Percentiles rank a stretch among this genome's conserved stretches.
phyloP scores from a whole-genome alignment of 2,113 vertebrate genomes.

The Oryzias woworae region DNA sequence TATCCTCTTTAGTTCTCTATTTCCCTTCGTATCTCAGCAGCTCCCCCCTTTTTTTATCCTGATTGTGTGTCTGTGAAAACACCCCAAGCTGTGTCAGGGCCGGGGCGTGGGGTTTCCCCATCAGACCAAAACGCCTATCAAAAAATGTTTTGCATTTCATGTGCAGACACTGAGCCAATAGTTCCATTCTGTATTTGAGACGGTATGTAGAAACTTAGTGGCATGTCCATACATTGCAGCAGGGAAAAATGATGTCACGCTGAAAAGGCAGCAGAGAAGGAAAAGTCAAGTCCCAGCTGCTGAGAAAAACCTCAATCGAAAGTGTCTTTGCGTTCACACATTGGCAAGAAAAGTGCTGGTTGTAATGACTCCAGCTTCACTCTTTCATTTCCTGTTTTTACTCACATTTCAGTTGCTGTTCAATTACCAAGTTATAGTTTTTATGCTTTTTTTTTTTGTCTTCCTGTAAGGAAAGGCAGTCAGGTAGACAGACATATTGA shows the following conservation, averaged over 20 bases:
- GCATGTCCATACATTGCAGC: background rate
- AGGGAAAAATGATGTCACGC: constrained; percentile 1
- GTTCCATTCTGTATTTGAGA: constrained; percentile 16
- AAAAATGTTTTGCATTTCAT: constrained; percentile 6
- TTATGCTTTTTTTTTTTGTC: constrained; percentile 1
- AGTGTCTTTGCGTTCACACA: background rate
- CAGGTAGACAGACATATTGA: constrained; percentile 53
- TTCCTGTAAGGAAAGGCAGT: constrained; percentile 22
- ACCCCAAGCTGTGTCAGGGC: constrained; percentile 15
- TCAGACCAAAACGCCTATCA: constrained; percentile 4
- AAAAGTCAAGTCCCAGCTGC: background rate
- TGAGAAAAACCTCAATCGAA: background rate
- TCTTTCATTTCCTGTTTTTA: too few species aligned
- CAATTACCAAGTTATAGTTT: too few species aligned
- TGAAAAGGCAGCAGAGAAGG: constrained; percentile 10
- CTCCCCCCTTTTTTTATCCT: background rate
- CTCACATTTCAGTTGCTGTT: too few species aligned
- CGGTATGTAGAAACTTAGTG: constrained; percentile 1
- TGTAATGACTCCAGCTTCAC: background rate
- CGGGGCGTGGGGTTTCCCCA: constrained; percentile 11
- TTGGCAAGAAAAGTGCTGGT: background rate
- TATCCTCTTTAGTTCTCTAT: constrained; percentile 1
- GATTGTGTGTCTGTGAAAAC: constrained; percentile 15
- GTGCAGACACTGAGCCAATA: constrained; percentile 5
- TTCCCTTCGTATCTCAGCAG: background rate